Evolutionary conservation across 2,888 invertebrate genomes (phyloP).

Genomic region (Cheilosia scutellata): DNA sequence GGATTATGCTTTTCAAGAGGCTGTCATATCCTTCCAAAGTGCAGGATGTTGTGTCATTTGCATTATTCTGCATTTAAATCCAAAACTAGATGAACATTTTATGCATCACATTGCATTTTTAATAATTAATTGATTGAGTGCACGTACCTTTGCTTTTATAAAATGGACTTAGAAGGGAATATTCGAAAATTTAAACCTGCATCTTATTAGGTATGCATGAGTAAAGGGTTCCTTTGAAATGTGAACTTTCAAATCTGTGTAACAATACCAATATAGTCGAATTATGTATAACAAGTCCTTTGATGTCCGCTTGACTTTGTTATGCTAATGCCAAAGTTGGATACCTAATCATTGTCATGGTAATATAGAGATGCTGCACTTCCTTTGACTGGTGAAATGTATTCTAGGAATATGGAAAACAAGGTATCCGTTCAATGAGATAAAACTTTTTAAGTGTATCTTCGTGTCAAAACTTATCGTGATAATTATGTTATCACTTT

Average conservation of each 20-base stretch:
- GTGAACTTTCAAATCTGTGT: neutral
- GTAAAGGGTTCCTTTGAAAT: neutral
- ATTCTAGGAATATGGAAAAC: too few species aligned
- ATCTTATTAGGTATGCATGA: neutral
- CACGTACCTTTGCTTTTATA: neutral
- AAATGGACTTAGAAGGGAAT: too few species aligned
- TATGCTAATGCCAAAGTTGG: constrained; percentile 4
- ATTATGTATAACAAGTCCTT: constrained; percentile 14
- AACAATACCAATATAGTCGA: constrained; percentile 4
- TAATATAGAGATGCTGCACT: neutral
- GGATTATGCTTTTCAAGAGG: constrained; percentile 44
- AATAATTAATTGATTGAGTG: constrained; percentile 31
- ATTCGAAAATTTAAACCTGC: constrained; percentile 9
- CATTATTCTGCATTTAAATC: constrained; percentile 32
- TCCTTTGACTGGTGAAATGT: neutral
- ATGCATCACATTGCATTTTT: constrained; percentile 14
- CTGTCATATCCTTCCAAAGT: neutral
- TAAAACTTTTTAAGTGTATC: too few species aligned
- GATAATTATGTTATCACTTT: too few species aligned
- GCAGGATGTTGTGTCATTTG: constrained; percentile 32
- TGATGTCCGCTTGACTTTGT: constrained; percentile 16
- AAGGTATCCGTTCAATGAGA: too few species aligned
- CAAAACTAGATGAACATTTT: constrained; percentile 26
- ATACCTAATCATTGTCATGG: neutral
- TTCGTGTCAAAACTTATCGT: too few species aligned